A percentile compares a stretch with the other conserved stretches of the same genome.
phyloP scores from a whole-genome alignment of 2,888 invertebrate species.

The Melanostoma scalare region DNA sequence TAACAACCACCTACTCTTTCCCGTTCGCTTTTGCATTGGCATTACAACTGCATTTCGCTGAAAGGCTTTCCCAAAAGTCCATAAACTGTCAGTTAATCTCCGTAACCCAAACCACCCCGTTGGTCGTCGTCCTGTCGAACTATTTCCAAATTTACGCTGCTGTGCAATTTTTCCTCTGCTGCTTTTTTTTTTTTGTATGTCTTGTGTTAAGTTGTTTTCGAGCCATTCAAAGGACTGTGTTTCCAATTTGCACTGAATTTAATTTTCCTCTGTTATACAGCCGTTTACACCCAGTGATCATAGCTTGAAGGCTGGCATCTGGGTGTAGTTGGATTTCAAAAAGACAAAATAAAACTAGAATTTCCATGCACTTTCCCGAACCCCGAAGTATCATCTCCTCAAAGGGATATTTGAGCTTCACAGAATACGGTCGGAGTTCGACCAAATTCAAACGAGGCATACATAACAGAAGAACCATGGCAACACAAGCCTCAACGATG shows the following conservation, averaged over 20 bases:
- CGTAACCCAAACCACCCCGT: constrained; percentile 39
- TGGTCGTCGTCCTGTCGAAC: background rate
- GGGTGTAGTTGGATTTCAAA: constrained; percentile 1
- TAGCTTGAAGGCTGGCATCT: constrained; percentile 27
- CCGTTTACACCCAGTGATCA: constrained; percentile 50
- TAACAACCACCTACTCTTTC: constrained; percentile 21
- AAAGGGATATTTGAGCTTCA: constrained; percentile 40
- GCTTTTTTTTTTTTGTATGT: constrained; percentile 1
- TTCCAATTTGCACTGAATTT: constrained; percentile 69
- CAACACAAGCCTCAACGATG: constrained; percentile 2
- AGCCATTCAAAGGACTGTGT: constrained; percentile 59
- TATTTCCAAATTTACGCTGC: constrained; percentile 45
- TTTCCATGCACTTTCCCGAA: background rate
- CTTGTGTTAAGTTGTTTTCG: constrained; percentile 25
- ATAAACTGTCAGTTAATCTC: constrained; percentile 70
- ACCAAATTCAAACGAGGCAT: constrained; percentile 23
- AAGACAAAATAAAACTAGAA: constrained; percentile 20
- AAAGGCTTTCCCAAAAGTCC: constrained; percentile 66
- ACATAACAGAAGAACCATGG: constrained; percentile 18
- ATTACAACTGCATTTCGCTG: constrained; percentile 44
- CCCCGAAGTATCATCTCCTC: constrained; percentile 1
- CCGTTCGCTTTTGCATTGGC: background rate
- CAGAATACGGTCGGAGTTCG: constrained; percentile 33
- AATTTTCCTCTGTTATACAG: constrained; percentile 59
- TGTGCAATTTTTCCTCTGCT: constrained; percentile 6